Conservation (phyloP, 2,797 vertebrate species). For the Scleropages formosus region DNA sequence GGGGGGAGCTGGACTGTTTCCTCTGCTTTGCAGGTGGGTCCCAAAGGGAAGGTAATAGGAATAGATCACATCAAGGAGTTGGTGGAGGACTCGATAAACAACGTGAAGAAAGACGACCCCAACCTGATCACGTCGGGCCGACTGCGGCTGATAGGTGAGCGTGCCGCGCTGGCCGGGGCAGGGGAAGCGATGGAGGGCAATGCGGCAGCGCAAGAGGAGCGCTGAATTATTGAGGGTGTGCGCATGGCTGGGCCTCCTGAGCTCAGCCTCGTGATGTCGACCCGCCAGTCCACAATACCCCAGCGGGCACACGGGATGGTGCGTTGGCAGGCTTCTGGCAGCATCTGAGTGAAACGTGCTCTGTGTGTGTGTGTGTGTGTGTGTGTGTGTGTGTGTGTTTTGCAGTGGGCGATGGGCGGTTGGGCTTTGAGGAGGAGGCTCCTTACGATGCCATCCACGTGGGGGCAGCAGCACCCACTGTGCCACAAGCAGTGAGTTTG, state of each 20-base stretch:
- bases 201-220: background rate
- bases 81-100: slow-evolving; percentile 92
- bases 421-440: slow-evolving; percentile 84
- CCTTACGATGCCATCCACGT: slow-evolving; percentile 97
- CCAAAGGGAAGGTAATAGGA: slow-evolving; percentile 92
- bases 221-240: slow-evolving; percentile 48
- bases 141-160: slow-evolving; percentile 86
- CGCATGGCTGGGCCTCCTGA: background rate
- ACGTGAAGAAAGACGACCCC: slow-evolving; percentile 94
- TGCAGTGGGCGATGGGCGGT: slow-evolving; percentile 92
- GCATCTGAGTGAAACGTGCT: background rate
- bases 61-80: slow-evolving; percentile 99
- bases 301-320: background rate
- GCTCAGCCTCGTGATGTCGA: background rate
- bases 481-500: slow-evolving; percentile 94
- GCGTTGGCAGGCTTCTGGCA: background rate
- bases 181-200: background rate
- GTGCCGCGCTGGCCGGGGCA: background rate
- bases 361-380: slow-evolving; percentile 41
- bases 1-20: background rate
- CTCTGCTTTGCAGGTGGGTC: slow-evolving; percentile 77
- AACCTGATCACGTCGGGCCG: slow-evolving; percentile 88
- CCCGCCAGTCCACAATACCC: too few species aligned
- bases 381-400: slow-evolving; percentile 41
- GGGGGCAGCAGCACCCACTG: slow-evolving; percentile 89